phyloP scores from a whole-genome alignment of 2,113 vertebrate species.

The Lepidothrix coronata region DNA sequence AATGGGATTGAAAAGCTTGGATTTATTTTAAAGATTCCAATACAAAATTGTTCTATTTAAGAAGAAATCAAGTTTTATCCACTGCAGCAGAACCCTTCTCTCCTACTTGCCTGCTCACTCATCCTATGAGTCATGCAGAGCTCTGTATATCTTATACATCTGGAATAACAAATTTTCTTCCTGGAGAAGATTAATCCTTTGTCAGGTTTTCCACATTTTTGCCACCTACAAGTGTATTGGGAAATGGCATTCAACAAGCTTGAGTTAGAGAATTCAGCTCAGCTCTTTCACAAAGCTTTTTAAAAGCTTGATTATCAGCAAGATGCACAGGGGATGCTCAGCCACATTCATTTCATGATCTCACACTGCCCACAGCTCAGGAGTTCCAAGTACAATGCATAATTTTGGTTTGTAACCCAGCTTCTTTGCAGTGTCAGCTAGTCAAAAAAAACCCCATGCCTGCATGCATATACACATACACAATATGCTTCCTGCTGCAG shows the following conservation, averaged over 20 bases:
- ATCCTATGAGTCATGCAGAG: not conserved
- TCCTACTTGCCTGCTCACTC: not conserved
- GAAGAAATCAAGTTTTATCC: not conserved
- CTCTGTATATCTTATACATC: not conserved
- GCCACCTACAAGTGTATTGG: not conserved
- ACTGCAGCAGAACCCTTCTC: not conserved
- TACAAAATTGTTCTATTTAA: not conserved
- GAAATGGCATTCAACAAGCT: not conserved
- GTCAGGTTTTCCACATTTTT: not conserved
- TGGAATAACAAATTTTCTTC: not conserved
- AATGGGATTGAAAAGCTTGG: not conserved
- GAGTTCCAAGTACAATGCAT: not conserved
- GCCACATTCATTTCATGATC: not conserved
- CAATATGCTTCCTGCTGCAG: not conserved
- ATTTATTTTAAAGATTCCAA: not conserved
- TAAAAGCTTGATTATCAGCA: not conserved
- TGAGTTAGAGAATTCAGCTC: not conserved
- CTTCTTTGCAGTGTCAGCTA: not conserved
- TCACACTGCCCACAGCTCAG: not conserved
- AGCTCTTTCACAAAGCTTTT: not conserved
- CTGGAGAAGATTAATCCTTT: not conserved
- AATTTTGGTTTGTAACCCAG: not conserved
- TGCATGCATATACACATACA: fast-evolving
- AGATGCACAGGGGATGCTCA: not conserved
- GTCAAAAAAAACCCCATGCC: not conserved